phyloP scores from a whole-genome alignment of 2,888 invertebrate genomes.

The Entomobrya proxima region DNA sequence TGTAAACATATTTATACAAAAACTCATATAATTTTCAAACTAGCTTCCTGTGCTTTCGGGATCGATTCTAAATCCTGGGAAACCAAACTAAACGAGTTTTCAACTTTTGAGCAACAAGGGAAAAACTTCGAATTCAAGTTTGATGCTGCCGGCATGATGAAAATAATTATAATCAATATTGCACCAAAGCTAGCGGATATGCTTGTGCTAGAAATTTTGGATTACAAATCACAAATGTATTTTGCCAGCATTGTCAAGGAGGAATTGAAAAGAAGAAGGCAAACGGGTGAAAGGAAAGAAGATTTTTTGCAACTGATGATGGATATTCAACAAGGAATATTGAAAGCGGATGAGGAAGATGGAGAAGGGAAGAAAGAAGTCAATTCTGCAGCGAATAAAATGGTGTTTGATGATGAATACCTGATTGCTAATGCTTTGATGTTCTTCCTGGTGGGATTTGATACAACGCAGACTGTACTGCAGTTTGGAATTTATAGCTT shows the following conservation, averaged over 20 bases:
- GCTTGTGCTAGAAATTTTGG: slow-evolving; percentile 4
- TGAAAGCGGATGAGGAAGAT: slow-evolving; percentile 47
- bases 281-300: slow-evolving; percentile 78
- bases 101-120: slow-evolving; percentile 28
- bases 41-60: slow-evolving; percentile 25
- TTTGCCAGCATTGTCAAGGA: slow-evolving; percentile 79
- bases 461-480: slow-evolving; percentile 53
- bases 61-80: slow-evolving; percentile 10
- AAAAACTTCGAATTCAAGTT: neutral
- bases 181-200: neutral
- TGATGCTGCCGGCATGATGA: neutral
- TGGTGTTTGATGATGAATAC: slow-evolving; percentile 44
- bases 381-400: too few species aligned
- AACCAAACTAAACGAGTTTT: neutral
- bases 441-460: slow-evolving; percentile 64
- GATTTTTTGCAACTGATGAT: slow-evolving; percentile 81
- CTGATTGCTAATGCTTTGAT: slow-evolving; percentile 56
- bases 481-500: slow-evolving; percentile 58
- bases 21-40: too few species aligned
- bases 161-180: neutral
- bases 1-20: too few species aligned
- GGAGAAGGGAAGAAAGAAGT: too few species aligned
- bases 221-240: slow-evolving; percentile 77
- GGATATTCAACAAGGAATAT: slow-evolving; percentile 79
- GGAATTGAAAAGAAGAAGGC: slow-evolving; percentile 79